Evolutionary conservation across 2,888 invertebrate species (phyloP).

Genomic region (Cerastis leucographa): DNA sequence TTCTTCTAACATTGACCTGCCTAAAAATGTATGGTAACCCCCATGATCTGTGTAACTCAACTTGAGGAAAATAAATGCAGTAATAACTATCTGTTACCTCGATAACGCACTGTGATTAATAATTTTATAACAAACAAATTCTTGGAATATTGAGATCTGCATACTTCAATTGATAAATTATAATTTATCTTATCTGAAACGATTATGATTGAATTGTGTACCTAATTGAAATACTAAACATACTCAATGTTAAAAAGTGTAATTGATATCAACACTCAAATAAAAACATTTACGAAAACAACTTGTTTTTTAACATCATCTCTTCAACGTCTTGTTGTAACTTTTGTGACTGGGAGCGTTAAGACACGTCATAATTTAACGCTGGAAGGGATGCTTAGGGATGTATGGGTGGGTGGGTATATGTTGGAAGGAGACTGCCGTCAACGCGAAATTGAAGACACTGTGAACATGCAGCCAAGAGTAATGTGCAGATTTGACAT

Average conservation of each 20-base stretch:
- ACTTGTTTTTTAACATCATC: neutral
- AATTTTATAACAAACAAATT: slow-evolving; percentile 32
- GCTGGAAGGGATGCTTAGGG: too few species aligned
- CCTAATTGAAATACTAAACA: slow-evolving; percentile 20
- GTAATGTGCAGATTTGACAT: too few species aligned
- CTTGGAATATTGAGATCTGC: slow-evolving; percentile 56
- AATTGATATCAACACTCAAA: slow-evolving; percentile 20
- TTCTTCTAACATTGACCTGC: neutral
- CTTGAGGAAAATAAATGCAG: neutral
- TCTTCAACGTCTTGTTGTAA: neutral
- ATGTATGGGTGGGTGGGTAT: too few species aligned
- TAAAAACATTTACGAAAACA: slow-evolving; percentile 20
- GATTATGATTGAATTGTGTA: slow-evolving; percentile 38
- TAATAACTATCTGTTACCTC: neutral
- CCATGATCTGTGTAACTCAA: neutral
- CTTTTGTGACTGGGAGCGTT: too few species aligned
- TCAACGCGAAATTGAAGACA: too few species aligned
- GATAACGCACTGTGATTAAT: slow-evolving; percentile 14
- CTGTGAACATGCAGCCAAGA: too few species aligned
- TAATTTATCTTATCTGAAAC: slow-evolving; percentile 54
- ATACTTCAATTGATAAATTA: slow-evolving; percentile 19
- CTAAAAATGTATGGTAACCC: neutral
- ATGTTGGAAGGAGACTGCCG: too few species aligned
- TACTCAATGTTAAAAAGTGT: slow-evolving; percentile 24
- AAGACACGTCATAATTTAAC: too few species aligned